Evolutionary conservation across 2,113 vertebrate genomes (phyloP).

Genomic region (Campylomormyrus tamandua): DNA sequence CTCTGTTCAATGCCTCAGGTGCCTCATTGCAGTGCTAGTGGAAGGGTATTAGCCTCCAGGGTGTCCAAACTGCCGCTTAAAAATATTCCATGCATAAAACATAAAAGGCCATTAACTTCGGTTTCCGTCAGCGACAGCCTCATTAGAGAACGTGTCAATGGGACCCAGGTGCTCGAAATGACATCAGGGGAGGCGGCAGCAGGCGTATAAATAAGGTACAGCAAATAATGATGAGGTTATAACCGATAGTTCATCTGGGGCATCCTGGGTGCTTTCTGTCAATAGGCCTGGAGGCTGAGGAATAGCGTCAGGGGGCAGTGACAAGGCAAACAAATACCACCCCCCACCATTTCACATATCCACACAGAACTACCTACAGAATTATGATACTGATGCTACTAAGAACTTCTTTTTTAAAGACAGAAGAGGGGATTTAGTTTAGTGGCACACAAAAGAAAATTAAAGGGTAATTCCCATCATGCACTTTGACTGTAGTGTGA

Average conservation of each 20-base stretch:
- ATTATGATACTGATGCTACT: neutral
- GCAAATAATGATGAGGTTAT: neutral
- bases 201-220: neutral
- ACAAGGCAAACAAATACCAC: neutral
- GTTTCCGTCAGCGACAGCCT: neutral
- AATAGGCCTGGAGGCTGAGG: neutral
- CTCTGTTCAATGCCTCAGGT: neutral
- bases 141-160: neutral
- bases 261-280: neutral
- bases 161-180: neutral
- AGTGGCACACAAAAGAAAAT: neutral
- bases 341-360: neutral
- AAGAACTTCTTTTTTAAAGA: neutral
- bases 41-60: slow-evolving; percentile 12
- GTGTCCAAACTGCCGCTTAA: neutral
- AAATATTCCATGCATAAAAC: slow-evolving; percentile 22
- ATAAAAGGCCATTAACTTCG: slow-evolving; percentile 11
- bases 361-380: neutral
- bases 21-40: neutral
- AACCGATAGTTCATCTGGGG: neutral
- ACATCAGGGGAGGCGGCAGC: neutral
- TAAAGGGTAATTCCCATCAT: neutral
- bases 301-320: neutral
- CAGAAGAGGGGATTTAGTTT: too few species aligned
- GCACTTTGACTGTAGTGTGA: neutral